A percentile compares a stretch with the other conserved stretches of the same genome.
phyloP scores from a whole-genome alignment of 2,888 invertebrate genomes.

The Limnephilus lunatus region DNA sequence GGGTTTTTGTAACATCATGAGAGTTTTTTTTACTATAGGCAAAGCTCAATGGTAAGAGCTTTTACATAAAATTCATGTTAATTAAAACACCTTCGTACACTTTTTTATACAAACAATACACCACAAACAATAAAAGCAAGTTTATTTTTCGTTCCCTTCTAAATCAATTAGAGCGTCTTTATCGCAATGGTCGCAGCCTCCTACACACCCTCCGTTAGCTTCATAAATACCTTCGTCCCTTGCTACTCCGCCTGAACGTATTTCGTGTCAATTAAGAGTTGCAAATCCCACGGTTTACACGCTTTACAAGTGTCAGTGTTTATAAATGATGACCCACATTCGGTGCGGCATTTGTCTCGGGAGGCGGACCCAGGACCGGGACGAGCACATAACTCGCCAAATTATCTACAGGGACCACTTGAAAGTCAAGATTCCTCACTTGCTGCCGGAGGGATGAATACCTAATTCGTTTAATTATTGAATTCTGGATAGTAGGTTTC shows the following conservation, averaged over 20 bases:
- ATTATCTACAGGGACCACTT: constrained; percentile 27
- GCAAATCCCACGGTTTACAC: constrained; percentile 43
- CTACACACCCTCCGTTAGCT: neutral
- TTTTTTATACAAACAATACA: neutral
- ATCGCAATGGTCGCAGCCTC: neutral
- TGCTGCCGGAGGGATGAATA: neutral
- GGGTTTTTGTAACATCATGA: too few species aligned
- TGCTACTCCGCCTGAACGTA: neutral
- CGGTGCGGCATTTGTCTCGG: constrained; percentile 39
- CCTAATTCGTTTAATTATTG: neutral
- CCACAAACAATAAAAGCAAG: neutral
- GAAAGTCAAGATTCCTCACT: constrained; percentile 9
- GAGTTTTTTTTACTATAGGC: neutral
- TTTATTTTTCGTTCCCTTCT: neutral
- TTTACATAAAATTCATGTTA: neutral
- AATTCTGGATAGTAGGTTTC: neutral
- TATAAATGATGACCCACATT: constrained; percentile 54
- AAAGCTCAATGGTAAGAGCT: neutral
- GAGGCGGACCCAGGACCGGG: constrained; percentile 12
- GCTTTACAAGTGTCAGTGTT: constrained; percentile 33
- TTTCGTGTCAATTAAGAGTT: constrained; percentile 44
- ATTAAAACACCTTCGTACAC: neutral
- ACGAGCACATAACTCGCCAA: constrained; percentile 38
- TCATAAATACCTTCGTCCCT: neutral
- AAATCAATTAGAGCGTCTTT: neutral